Base-by-base conservation (phyloP, 1,140 invertebrate genomes). In the Hylaeus anthracinus region DNA sequence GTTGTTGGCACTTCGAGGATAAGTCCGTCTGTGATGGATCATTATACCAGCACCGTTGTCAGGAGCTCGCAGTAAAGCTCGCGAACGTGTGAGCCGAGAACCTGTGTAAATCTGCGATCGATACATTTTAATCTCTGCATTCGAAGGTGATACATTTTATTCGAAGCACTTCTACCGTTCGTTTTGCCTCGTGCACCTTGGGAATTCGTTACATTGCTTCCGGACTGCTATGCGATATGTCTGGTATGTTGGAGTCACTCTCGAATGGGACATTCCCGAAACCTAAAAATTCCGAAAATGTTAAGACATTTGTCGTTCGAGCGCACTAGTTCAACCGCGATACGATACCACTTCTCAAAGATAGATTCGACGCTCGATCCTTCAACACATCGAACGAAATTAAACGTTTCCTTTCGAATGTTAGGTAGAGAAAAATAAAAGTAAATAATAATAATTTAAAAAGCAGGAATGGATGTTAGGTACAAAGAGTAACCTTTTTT, bases 41-140 rank as follows among this genome's bases (percentile, higher is more conserved):
- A 77, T 77, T 77, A 61, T 60, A 26, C 56, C 12, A n/a, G 41
- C 6, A 48, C 37, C 45, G 8, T 70, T 61, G 53, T 39, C 26
- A 45, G 14, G 61, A 51, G 15, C 39, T 45, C 5, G 65, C 45
- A 8, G 14, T 51, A 64, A 37, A 12, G 0, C n/a, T 43, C 39
- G 48, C 12, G 45, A 5, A 10, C 15, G 39, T 9, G 14, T 26
- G 14, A 15, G 43, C 8, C 41, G 60, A 39, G 12, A 0, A 4
- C 5, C 1, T 1, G 58, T 8, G 70, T 65, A 65, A 79, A 79
- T 79, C 70, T 55, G 26, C 51, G 77, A 79, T 79, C 70, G 77
- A 79, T 72, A 79, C 60, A 43, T 72, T 79, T 79, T 65, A 79
- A 67, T 67, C 45, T 67, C 1, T 51, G 65, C 2, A 51, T n/a